Evolutionary conservation across 2,113 vertebrate genomes (phyloP).

Genomic region (Crotalus horridus): DNA sequence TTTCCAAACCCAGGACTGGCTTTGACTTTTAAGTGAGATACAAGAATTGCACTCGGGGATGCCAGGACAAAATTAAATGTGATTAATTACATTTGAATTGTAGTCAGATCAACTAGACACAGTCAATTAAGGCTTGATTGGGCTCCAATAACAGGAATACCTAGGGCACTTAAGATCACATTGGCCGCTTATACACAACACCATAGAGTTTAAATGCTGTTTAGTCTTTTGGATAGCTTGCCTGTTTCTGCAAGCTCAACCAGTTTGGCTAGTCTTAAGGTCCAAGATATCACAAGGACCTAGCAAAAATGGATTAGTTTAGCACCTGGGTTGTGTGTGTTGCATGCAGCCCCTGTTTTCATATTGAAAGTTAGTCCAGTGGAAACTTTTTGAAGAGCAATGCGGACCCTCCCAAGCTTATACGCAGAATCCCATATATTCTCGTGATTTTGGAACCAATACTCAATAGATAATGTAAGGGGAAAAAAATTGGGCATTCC

Average conservation of each 20-base stretch:
- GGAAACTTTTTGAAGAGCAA: background rate
- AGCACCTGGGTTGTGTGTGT: background rate
- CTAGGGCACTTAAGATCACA: background rate
- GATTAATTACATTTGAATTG: background rate
- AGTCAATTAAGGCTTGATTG: background rate
- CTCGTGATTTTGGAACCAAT: background rate
- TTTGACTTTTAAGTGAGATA: background rate
- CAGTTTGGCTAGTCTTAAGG: background rate
- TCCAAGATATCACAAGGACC: background rate
- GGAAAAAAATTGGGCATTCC: background rate
- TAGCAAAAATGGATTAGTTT: background rate
- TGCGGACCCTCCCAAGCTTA: too few relatives aligned
- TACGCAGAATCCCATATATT: background rate
- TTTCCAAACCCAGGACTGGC: background rate
- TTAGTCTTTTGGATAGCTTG: background rate
- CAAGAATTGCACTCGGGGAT: background rate
- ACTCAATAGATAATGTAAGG: background rate
- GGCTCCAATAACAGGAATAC: background rate
- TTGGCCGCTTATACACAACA: background rate
- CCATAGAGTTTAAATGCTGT: background rate
- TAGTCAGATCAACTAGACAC: background rate
- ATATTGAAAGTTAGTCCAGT: background rate
- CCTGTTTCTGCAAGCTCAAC: background rate
- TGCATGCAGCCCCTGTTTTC: background rate
- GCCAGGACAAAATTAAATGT: background rate